These are phyloP conservation scores for Physocephala rufipes DNA, from an alignment of 2,888 invertebrate species.

Conservation along the genomic window DNA sequence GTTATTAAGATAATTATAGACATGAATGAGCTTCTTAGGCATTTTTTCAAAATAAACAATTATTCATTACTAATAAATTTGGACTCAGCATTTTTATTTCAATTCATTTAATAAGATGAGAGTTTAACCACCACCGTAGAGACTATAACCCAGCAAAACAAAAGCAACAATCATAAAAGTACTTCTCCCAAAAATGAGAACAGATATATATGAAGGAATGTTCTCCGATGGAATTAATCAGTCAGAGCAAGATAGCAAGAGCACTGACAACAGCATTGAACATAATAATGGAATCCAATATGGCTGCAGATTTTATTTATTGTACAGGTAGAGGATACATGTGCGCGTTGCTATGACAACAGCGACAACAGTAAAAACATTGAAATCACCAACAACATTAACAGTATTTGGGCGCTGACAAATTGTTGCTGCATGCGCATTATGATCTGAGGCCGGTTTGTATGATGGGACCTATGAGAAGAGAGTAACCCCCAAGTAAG, in stretches of 20 bases:
- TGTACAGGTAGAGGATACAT: conserved; percentile 55
- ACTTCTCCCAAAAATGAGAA: too few relatives aligned
- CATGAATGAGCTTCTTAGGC: too few relatives aligned
- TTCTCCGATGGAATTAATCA: conserved; percentile 19
- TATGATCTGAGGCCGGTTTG: too few relatives aligned
- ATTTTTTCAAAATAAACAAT: too few relatives aligned
- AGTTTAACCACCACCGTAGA: neutral
- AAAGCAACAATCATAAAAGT: conserved; percentile 40
- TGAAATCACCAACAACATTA: neutral
- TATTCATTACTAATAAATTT: too few relatives aligned
- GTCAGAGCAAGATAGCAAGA: conserved; percentile 49
- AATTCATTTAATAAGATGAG: neutral
- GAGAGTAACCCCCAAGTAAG: too few relatives aligned
- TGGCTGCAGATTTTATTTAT: conserved; percentile 52
- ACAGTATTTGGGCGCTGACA: neutral
- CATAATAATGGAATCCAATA: conserved; percentile 61
- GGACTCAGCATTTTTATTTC: too few relatives aligned
- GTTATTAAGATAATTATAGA: too few relatives aligned
- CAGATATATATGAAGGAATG: conserved; percentile 20
- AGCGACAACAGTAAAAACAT: neutral
- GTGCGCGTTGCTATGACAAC: conserved; percentile 41
- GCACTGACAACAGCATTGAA: conserved; percentile 32
- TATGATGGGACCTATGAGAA: too few relatives aligned
- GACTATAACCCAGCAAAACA: conserved; percentile 21
- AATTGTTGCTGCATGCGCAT: neutral